phyloP scores from a whole-genome alignment of 2,113 vertebrate genomes.

The Epinephelus lanceolatus region DNA sequence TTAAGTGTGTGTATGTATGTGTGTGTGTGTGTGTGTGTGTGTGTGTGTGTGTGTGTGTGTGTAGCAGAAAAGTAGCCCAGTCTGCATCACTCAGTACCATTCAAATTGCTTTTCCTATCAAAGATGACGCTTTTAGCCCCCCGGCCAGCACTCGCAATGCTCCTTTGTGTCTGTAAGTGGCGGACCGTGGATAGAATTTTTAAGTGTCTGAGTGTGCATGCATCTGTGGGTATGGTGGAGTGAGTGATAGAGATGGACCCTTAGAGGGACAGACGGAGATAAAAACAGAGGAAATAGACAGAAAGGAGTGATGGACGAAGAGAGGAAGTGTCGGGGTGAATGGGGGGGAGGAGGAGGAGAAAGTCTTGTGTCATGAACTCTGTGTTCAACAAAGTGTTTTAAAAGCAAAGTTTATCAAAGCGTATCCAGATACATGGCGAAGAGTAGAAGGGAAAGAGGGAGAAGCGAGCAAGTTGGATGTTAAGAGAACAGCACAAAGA shows the following conservation, averaged over 20 bases:
- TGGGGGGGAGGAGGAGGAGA: not conserved
- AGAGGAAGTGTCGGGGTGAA: not conserved
- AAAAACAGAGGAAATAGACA: conserved; percentile 10
- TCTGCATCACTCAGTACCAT: conserved; percentile 42
- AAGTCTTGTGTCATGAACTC: conserved; percentile 13
- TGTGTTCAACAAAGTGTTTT: conserved; percentile 35
- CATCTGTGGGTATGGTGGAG: not conserved
- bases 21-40: not conserved
- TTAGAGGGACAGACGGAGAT: conserved; percentile 18
- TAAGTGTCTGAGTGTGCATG: not conserved
- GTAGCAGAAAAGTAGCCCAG: conserved; percentile 12
- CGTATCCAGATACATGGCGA: conserved; percentile 11
- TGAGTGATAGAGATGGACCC: conserved; percentile 21
- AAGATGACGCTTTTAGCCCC: conserved; percentile 67
- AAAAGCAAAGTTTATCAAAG: conserved; percentile 64
- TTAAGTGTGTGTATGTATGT: not conserved
- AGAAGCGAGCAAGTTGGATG: not conserved
- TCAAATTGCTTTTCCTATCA: conserved; percentile 47
- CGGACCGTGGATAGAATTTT: conserved; percentile 39
- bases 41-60: conserved; percentile 5
- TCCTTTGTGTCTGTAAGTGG: conserved; percentile 62
- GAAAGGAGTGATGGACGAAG: conserved; percentile 5
- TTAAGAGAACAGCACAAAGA: conserved; percentile 2
- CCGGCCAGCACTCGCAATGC: conserved; percentile 20
- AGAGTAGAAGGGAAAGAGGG: not conserved